These are phyloP conservation scores for Axea sp. DNA, from an alignment of 2,888 invertebrate species.

Conservation along the genomic window DNA sequence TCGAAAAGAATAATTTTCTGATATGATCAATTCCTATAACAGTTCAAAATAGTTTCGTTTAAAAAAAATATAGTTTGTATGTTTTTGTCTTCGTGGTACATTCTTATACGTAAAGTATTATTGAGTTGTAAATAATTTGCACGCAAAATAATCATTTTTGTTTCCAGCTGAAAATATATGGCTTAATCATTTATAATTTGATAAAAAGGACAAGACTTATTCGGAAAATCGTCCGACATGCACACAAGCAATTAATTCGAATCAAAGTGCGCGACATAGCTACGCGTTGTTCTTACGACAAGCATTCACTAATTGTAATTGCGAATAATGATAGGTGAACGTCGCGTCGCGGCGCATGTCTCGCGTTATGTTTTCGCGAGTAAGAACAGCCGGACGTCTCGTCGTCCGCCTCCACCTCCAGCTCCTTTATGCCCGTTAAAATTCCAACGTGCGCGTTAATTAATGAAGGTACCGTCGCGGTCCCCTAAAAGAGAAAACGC, in stretches of 20 bases:
- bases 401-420: slow-evolving; percentile 52
- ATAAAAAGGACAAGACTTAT: background rate
- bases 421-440: slow-evolving; percentile 62
- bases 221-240: slow-evolving; percentile 30
- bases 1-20: too few species aligned
- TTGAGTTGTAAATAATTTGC: too few species aligned
- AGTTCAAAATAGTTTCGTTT: too few species aligned
- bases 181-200: too few species aligned
- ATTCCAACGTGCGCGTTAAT: slow-evolving; percentile 63
- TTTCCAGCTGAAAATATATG: too few species aligned
- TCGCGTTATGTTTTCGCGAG: slow-evolving; percentile 61
- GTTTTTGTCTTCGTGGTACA: too few species aligned
- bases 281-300: slow-evolving; percentile 53
- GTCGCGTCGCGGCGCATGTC: slow-evolving; percentile 58
- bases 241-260: slow-evolving; percentile 43
- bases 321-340: slow-evolving; percentile 58
- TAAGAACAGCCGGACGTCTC: slow-evolving; percentile 61
- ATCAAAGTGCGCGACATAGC: slow-evolving; percentile 40
- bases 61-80: too few species aligned
- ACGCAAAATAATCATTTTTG: too few species aligned
- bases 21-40: too few species aligned
- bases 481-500: slow-evolving; percentile 49
- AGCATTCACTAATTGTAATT: slow-evolving; percentile 55
- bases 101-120: too few species aligned
- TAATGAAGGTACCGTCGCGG: slow-evolving; percentile 62